Percentiles rank a stretch among this genome's conserved stretches.
These are phyloP conservation scores for Capromys pilorides DNA, from an alignment of 2,797 vertebrate species.

Conservation along the genomic window DNA sequence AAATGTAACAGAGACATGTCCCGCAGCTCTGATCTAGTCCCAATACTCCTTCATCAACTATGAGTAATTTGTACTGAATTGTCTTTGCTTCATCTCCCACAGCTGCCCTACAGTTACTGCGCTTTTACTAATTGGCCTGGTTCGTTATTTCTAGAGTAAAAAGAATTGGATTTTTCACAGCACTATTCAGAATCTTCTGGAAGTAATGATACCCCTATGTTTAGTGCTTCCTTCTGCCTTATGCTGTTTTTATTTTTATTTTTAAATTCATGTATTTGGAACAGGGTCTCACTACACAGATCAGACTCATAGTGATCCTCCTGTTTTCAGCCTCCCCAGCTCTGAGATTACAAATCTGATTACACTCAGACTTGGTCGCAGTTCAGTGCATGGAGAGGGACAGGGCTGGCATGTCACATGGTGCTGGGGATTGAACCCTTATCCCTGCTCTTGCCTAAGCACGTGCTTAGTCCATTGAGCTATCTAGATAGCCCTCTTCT, in stretches of 20 bases:
- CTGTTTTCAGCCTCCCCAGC: no score
- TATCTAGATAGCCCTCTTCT: not conserved
- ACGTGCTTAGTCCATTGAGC: no score
- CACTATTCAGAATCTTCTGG: not conserved
- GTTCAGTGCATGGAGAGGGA: no score
- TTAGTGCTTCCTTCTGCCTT: not conserved
- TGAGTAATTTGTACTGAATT: not conserved
- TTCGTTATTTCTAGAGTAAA: not conserved
- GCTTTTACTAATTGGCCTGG: not conserved
- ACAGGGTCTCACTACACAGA: no score
- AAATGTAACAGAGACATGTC: not conserved
- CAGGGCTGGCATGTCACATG: no score
- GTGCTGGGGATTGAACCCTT: no score
- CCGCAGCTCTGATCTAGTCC: not conserved
- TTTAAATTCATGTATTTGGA: no score
- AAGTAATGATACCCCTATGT: not conserved
- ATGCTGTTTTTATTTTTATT: not conserved
- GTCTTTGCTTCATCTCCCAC: not conserved
- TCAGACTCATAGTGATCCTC: no score
- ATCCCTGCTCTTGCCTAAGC: no score
- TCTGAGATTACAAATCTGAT: no score
- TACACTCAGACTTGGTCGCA: no score
- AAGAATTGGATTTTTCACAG: not conserved
- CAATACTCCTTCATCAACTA: not conserved
- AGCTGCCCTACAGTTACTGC: not conserved